Evolutionary conservation across 2,113 vertebrate genomes (phyloP).

Genomic region (Riparia riparia): DNA sequence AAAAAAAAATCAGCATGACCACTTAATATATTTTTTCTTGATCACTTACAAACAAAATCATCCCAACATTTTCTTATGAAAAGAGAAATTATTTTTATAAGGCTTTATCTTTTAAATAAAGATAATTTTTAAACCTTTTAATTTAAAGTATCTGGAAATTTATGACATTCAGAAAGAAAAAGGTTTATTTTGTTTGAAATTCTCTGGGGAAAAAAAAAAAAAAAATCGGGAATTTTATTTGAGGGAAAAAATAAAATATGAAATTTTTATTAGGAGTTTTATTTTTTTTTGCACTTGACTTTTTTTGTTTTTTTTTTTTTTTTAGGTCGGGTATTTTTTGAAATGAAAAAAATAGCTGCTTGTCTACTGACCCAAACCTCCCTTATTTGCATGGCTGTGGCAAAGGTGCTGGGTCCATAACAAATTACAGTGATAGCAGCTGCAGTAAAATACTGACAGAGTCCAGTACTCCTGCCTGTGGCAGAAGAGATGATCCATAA

Average conservation of each 20-base stretch:
- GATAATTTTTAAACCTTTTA: too few relatives aligned
- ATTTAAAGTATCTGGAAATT: not conserved
- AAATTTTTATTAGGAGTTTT: too few relatives aligned
- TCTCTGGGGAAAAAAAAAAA: not conserved
- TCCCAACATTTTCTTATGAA: not conserved
- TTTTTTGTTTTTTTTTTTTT: not conserved
- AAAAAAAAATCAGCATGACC: not conserved
- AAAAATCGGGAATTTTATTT: too few relatives aligned
- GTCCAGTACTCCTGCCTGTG: not conserved
- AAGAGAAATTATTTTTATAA: not conserved
- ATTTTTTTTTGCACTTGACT: too few relatives aligned
- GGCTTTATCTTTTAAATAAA: not conserved
- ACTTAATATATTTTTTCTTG: not conserved
- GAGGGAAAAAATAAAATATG: too few relatives aligned
- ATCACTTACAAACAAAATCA: not conserved
- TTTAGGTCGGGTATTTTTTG: not conserved
- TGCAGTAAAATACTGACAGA: not conserved
- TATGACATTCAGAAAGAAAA: not conserved
- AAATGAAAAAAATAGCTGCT: not conserved
- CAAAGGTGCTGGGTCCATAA: not conserved
- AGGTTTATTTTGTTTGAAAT: not conserved
- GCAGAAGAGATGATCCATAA: constrained; percentile 18
- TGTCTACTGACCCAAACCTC: not conserved
- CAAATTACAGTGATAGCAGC: not conserved
- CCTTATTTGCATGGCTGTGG: not conserved